Conservation (phyloP, 2,113 vertebrate genomes). For the Patagioenas fasciata region DNA sequence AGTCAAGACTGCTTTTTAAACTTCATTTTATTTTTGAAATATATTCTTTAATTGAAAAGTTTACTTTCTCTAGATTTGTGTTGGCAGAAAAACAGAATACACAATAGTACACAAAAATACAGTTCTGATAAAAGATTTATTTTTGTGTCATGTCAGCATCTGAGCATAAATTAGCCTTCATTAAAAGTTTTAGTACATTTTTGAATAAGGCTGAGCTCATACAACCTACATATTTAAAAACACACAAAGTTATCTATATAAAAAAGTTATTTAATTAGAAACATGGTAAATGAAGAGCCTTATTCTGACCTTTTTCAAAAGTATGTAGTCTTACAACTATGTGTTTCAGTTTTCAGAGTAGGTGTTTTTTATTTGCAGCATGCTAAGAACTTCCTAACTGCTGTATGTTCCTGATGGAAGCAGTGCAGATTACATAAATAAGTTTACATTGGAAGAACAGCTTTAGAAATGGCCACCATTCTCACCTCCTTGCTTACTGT, state of each 20-base stretch:
- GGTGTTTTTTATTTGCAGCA: not conserved
- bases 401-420: not conserved
- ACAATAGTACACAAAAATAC: not conserved
- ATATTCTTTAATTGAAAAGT: not conserved
- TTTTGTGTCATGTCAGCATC: not conserved
- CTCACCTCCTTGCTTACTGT: not conserved
- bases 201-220: not conserved
- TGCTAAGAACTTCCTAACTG: not conserved
- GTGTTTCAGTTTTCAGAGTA: not conserved
- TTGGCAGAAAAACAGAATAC: not conserved
- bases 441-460: not conserved
- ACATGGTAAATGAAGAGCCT: not conserved
- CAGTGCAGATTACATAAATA: not conserved
- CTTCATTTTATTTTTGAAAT: not conserved
- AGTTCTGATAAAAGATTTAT: not conserved
- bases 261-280: not conserved
- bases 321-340: not conserved
- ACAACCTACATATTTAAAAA: not conserved
- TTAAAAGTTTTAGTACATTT: not conserved
- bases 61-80: not conserved
- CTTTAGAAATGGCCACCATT: not conserved
- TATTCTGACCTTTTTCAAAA: not conserved
- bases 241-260: not conserved
- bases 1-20: not conserved
- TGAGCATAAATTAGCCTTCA: not conserved